Conservation (phyloP, 2,888 invertebrate genomes). For the Campoplex capitator region DNA sequence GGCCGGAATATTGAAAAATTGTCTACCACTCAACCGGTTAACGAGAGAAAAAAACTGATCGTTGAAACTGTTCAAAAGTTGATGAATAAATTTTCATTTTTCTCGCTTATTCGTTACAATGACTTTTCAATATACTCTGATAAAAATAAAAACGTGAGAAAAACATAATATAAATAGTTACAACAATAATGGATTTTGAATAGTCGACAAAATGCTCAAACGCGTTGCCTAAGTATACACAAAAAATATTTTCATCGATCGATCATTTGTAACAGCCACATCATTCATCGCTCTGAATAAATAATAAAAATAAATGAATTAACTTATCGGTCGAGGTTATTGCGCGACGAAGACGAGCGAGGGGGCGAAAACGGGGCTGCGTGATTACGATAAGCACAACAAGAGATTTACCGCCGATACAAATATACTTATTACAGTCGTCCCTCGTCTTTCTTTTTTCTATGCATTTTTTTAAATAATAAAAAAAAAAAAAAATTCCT, state of each 20-base stretch:
- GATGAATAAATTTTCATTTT: not conserved
- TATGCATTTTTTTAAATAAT: conserved; percentile 5
- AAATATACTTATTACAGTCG: conserved; percentile 1
- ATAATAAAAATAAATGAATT: conserved; percentile 1
- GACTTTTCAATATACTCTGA: not conserved
- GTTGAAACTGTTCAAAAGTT: not conserved
- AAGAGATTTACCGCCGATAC: conserved; percentile 52
- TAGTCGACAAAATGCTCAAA: not conserved
- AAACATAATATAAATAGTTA: not conserved
- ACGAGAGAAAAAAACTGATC: not conserved
- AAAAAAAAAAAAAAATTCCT: conserved; percentile 18
- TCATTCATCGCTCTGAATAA: not conserved
- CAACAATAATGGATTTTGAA: not conserved
- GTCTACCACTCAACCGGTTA: too few relatives aligned
- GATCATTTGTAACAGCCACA: not conserved
- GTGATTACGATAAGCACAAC: conserved; percentile 65
- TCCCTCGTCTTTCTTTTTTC: conserved; percentile 44
- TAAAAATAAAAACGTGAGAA: not conserved
- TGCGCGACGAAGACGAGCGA: conserved; percentile 73
- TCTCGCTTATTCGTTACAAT: not conserved
- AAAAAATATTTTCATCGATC: not conserved
- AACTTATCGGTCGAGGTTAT: not conserved
- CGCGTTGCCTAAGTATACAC: not conserved
- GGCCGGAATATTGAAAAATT: too few relatives aligned
- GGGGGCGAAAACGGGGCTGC: conserved; percentile 76